Conservation (phyloP, 1,140 invertebrate species). For the Eurosta solidaginis region DNA sequence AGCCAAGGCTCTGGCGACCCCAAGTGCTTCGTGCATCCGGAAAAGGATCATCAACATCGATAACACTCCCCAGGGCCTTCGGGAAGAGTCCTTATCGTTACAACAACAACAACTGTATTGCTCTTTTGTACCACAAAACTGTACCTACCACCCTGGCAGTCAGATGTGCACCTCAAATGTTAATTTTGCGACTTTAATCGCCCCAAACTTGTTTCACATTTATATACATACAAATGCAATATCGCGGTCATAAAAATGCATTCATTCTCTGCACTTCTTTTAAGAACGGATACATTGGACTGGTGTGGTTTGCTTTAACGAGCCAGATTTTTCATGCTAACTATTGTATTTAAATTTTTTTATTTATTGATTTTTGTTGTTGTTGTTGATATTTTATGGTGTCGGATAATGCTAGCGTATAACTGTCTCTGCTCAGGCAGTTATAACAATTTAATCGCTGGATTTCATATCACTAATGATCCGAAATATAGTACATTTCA, state of each 20-base stretch:
- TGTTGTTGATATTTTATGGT: background rate
- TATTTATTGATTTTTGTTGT: background rate
- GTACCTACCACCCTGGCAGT: background rate
- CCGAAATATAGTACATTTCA: background rate
- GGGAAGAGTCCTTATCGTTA: too few relatives aligned
- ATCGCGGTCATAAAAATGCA: background rate
- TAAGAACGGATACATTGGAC: background rate
- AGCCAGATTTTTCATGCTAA: background rate
- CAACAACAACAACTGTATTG: too few relatives aligned
- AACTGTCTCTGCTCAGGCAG: background rate
- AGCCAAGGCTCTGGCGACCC: too few relatives aligned
- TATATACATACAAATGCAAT: background rate
- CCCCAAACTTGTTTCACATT: slow-evolving; percentile 9
- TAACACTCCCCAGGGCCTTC: too few relatives aligned
- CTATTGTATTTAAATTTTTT: slow-evolving; percentile 5
- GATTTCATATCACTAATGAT: slow-evolving; percentile 22
- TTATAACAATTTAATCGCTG: slow-evolving; percentile 26
- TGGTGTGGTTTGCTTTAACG: background rate
- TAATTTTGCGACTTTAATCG: slow-evolving; percentile 4
- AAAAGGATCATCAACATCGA: too few relatives aligned
- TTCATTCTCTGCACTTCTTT: background rate
- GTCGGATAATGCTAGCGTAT: background rate
- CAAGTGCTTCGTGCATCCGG: too few relatives aligned
- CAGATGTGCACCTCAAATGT: background rate
- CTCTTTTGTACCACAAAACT: too few relatives aligned